A percentile compares a stretch with the other conserved stretches of the same genome.
Conservation (phyloP, 2,888 invertebrate genomes). For the Melitaea athalia region DNA sequence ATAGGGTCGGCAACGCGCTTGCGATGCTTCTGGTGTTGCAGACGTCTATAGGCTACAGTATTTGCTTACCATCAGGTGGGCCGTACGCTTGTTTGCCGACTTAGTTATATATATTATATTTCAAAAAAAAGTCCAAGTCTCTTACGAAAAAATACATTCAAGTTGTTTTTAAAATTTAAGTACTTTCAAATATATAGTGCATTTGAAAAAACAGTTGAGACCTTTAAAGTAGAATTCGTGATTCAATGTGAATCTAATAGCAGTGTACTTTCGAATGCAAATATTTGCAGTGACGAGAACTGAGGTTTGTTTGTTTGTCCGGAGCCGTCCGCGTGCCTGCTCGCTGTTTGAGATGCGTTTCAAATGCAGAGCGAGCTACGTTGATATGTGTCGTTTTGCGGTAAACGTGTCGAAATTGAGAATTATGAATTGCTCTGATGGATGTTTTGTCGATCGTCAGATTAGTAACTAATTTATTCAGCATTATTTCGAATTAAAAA, state of each 20-base stretch:
- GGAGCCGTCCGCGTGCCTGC: not conserved
- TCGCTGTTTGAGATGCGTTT: conserved; percentile 5
- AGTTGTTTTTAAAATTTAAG: not conserved
- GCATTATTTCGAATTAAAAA: not conserved
- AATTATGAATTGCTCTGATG: conserved; percentile 14
- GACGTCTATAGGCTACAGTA: too few relatives aligned
- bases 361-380: conserved; percentile 16
- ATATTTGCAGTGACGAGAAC: not conserved
- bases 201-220: not conserved
- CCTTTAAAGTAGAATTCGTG: not conserved
- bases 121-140: not conserved
- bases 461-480: not conserved
- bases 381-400: conserved; percentile 6
- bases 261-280: conserved; percentile 12
- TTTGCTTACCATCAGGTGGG: too few relatives aligned
- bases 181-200: not conserved
- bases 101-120: too few relatives aligned
- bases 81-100: too few relatives aligned
- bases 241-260: conserved; percentile 11
- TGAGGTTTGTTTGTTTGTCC: conserved; percentile 10
- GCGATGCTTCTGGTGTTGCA: too few relatives aligned
- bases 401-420: conserved; percentile 14
- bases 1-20: too few relatives aligned
- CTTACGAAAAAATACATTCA: not conserved
- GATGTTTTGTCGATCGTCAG: not conserved